These are phyloP conservation scores for Eonycteris spelaea DNA, from an alignment of 2,113 vertebrate genomes.

Conservation along the genomic window DNA sequence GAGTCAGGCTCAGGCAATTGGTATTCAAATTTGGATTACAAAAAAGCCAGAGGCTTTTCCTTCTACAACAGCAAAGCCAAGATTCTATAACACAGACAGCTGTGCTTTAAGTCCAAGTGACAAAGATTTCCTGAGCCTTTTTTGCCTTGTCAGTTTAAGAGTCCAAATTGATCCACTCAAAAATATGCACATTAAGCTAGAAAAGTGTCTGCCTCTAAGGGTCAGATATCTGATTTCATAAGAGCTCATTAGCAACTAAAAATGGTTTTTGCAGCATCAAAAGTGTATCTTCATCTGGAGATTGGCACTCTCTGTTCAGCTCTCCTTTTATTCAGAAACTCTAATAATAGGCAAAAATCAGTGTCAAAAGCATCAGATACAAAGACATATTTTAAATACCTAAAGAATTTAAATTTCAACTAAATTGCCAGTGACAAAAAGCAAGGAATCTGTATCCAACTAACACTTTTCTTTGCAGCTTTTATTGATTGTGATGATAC, in stretches of 20 bases:
- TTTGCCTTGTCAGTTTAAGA: neutral
- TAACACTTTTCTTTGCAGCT: neutral
- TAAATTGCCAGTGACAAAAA: neutral
- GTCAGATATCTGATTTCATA: neutral
- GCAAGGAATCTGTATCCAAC: neutral
- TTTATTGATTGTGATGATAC: neutral
- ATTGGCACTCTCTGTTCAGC: neutral
- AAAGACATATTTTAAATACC: neutral
- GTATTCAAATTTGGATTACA: neutral
- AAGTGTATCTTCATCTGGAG: neutral
- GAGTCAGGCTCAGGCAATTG: neutral
- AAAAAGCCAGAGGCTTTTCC: neutral
- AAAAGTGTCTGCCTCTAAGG: neutral
- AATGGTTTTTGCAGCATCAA: neutral
- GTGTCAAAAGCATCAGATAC: neutral
- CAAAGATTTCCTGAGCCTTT: neutral
- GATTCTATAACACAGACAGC: neutral
- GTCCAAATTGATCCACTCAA: neutral
- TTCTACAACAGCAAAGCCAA: neutral
- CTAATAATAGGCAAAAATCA: neutral
- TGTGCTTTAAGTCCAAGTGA: neutral
- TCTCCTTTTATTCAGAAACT: neutral
- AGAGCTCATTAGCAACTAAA: constrained; percentile 31
- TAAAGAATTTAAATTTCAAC: neutral
- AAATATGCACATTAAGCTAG: neutral